A percentile compares a stretch with the other conserved stretches of the same genome.
These are phyloP conservation scores for Glyptemys insculpta DNA, from an alignment of 2,797 vertebrate genomes.

Conservation along the genomic window DNA sequence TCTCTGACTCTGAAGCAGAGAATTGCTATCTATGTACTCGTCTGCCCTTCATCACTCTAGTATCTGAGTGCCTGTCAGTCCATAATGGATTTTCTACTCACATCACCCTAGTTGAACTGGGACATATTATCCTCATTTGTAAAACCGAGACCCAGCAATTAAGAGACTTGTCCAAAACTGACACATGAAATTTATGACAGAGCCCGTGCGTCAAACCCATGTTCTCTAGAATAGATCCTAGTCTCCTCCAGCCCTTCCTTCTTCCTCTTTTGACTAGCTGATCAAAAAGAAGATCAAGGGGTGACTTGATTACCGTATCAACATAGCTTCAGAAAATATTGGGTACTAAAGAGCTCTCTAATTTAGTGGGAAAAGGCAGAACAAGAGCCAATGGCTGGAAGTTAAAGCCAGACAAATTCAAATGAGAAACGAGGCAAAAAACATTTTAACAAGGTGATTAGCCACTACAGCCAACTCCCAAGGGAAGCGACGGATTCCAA, in stretches of 20 bases:
- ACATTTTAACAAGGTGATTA: not conserved
- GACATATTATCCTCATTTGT: not conserved
- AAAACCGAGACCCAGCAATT: not conserved
- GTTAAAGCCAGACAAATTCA: not conserved
- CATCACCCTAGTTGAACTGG: not conserved
- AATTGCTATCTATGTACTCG: not conserved
- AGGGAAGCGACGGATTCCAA: not conserved
- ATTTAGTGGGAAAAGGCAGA: not conserved
- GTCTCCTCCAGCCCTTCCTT: not conserved
- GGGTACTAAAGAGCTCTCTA: not conserved
- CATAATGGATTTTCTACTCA: not conserved
- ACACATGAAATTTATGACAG: not conserved
- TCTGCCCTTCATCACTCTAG: not conserved
- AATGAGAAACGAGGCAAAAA: not conserved
- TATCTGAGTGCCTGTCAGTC: not conserved
- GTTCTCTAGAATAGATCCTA: not conserved
- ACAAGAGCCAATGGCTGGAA: not conserved
- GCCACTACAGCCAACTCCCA: not conserved
- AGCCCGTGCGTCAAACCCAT: not conserved
- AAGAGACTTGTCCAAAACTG: not conserved
- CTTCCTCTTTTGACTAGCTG: not conserved
- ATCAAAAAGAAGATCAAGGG: not conserved
- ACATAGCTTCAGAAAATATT: not conserved
- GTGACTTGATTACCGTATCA: not conserved
- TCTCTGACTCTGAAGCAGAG: fast-evolving